These are phyloP conservation scores for Elachura formosa DNA, from an alignment of 2,113 vertebrate genomes.

Conservation along the genomic window DNA sequence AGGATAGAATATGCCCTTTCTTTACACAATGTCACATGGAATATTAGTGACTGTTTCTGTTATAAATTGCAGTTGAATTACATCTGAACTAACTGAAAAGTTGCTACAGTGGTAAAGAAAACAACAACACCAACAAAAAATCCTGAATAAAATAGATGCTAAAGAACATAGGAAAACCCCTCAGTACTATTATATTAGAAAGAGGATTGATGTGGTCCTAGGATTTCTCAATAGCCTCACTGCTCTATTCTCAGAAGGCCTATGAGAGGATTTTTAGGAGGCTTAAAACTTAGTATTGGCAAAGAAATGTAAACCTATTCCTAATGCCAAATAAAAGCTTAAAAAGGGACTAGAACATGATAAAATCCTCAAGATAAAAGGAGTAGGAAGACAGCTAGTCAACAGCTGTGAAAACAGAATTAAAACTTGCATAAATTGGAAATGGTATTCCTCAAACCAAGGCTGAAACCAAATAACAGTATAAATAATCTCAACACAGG, in stretches of 20 bases:
- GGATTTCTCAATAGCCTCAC: background rate
- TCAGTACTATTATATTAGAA: background rate
- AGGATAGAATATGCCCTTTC: background rate
- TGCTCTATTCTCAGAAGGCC: background rate
- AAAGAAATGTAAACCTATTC: background rate
- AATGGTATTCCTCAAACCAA: background rate
- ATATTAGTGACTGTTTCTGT: background rate
- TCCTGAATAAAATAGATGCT: background rate
- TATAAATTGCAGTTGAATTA: background rate
- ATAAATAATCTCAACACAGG: conserved; percentile 4
- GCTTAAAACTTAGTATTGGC: background rate
- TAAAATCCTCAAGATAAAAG: conserved; percentile 29
- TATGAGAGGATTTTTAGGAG: background rate
- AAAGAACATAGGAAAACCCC: fast-evolving
- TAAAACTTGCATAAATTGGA: conserved; percentile 46
- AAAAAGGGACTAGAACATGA: background rate
- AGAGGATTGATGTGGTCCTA: background rate
- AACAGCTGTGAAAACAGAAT: conserved; percentile 46
- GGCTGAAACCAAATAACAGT: conserved; percentile 17
- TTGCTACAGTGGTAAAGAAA: background rate
- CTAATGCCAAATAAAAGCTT: conserved; percentile 5
- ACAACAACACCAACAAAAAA: background rate
- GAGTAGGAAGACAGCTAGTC: background rate
- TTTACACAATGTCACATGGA: background rate
- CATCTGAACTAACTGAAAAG: background rate